Evolutionary conservation across 2,113 vertebrate genomes (phyloP).

Genomic region (Mustela lutreola): DNA sequence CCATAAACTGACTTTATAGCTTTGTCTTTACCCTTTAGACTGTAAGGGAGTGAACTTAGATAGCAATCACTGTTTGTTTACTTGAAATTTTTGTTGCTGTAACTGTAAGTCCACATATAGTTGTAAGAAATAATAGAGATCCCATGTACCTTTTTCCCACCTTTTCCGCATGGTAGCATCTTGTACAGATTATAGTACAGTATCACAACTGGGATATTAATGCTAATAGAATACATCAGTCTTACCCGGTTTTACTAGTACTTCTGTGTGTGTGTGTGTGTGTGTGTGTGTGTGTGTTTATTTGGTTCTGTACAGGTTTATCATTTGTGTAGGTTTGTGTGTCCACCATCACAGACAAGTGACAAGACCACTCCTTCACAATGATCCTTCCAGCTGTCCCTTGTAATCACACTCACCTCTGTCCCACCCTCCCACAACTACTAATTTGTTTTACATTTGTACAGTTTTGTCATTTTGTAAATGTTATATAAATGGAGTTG

Average conservation of each 20-base stretch:
- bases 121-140: neutral
- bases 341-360: neutral
- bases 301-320: neutral
- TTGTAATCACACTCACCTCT: neutral
- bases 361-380: neutral
- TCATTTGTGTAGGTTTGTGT: neutral
- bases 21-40: neutral
- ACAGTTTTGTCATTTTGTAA: neutral
- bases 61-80: slow-evolving; percentile 6
- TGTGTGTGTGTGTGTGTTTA: neutral
- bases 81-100: neutral
- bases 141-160: neutral
- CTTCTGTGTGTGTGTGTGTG: neutral
- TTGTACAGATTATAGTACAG: neutral
- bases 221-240: neutral
- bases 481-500: neutral
- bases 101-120: neutral
- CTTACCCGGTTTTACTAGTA: neutral
- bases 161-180: neutral
- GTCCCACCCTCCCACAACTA: neutral
- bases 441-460: neutral
- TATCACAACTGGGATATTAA: neutral
- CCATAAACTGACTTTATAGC: neutral
- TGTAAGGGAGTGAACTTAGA: neutral
- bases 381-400: neutral